Percentiles rank a stretch among this genome's conserved stretches.
These are phyloP conservation scores for Lutjanus campechanus DNA, from an alignment of 2,797 vertebrate genomes.

Conservation along the genomic window DNA sequence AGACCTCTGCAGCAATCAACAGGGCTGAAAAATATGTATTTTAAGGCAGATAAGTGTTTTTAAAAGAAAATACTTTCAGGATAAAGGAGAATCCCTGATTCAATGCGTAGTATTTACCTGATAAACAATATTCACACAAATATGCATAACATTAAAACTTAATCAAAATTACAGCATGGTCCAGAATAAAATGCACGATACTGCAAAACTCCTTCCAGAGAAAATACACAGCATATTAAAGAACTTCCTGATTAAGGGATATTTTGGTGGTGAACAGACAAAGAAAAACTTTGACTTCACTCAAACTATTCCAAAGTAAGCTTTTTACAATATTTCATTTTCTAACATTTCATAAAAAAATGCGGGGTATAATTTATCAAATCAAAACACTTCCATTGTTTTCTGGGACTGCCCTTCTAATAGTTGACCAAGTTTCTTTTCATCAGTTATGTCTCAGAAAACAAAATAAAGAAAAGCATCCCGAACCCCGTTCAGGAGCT, in stretches of 20 bases:
- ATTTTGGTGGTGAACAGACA: constrained; percentile 39
- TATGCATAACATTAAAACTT: neutral
- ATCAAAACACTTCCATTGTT: constrained; percentile 35
- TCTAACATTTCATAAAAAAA: constrained; percentile 12
- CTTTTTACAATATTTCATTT: constrained; percentile 50
- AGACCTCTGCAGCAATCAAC: constrained; percentile 28
- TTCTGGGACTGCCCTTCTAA: neutral
- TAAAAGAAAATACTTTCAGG: constrained; percentile 25
- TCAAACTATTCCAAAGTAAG: constrained; percentile 50
- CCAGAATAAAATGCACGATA: constrained; percentile 45
- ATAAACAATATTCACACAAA: constrained; percentile 25
- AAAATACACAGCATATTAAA: constrained; percentile 64
- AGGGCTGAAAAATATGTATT: constrained; percentile 40
- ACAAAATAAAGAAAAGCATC: too few species aligned
- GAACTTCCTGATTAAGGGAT: constrained; percentile 47
- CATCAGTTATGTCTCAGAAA: too few species aligned
- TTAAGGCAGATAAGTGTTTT: constrained; percentile 32
- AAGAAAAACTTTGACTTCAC: constrained; percentile 44
- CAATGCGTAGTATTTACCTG: constrained; percentile 8
- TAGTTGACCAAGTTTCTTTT: too few species aligned
- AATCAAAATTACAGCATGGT: constrained; percentile 21
- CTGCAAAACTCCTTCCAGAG: constrained; percentile 52
- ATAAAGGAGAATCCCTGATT: constrained; percentile 20
- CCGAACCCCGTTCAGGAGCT: too few species aligned
- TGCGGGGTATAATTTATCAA: constrained; percentile 41